Conservation (phyloP, 2,113 vertebrate species). For the Tragelaphus imberbis region DNA sequence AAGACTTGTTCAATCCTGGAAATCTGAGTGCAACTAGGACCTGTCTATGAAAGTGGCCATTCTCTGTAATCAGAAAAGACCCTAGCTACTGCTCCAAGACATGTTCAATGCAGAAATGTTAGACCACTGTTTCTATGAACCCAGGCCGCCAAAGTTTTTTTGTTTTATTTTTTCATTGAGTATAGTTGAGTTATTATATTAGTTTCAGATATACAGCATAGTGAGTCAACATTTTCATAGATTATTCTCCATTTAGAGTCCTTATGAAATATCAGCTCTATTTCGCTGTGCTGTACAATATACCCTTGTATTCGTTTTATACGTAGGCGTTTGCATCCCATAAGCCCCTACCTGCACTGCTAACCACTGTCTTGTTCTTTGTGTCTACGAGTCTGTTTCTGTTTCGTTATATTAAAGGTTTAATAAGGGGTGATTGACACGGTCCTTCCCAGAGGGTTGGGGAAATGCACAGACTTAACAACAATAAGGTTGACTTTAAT, state of each 20-base stretch:
- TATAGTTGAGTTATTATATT: too few species aligned
- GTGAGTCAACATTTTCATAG: not conserved
- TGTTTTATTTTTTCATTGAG: not conserved
- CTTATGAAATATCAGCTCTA: not conserved
- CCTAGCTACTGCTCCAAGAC: not conserved
- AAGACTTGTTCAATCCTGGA: not conserved
- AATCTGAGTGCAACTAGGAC: not conserved
- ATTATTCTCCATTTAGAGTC: not conserved
- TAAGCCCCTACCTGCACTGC: not conserved
- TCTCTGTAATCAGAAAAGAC: not conserved
- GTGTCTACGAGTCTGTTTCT: not conserved
- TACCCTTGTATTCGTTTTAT: not conserved
- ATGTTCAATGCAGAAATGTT: fast-evolving
- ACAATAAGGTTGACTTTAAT: not conserved
- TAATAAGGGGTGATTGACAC: not conserved
- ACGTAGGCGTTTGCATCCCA: not conserved
- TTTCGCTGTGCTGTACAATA: not conserved
- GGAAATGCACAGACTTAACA: not conserved
- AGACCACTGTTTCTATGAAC: not conserved
- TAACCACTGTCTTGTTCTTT: not conserved
- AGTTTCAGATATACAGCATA: not conserved
- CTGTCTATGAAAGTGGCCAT: not conserved
- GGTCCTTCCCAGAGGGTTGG: not conserved
- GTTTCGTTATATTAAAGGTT: not conserved
- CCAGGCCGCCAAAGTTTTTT: not conserved